phyloP scores from a whole-genome alignment of 2,113 vertebrate species.

The Calidris pugnax region DNA sequence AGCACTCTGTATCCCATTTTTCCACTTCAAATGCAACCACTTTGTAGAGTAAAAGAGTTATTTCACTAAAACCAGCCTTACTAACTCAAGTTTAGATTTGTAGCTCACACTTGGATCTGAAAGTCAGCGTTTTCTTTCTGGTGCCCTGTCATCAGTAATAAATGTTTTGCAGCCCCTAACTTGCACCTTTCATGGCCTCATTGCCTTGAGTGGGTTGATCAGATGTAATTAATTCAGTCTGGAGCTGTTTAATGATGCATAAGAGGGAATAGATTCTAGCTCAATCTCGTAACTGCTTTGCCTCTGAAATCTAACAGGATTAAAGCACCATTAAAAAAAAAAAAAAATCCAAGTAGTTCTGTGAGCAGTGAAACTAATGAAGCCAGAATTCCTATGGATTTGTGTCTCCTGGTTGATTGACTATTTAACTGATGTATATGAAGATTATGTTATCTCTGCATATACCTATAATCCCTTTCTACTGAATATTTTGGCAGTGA shows the following conservation, averaged over 20 bases:
- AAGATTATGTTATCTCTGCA: background rate
- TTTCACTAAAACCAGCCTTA: background rate
- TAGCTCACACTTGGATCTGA: background rate
- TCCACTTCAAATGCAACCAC: background rate
- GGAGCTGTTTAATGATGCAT: background rate
- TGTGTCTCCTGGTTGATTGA: conserved; percentile 14
- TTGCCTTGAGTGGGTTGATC: background rate
- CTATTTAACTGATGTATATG: conserved; percentile 21
- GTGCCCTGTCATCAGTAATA: background rate
- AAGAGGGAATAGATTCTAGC: background rate
- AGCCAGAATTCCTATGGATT: conserved; percentile 26
- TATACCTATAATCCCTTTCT: background rate
- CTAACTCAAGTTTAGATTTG: background rate
- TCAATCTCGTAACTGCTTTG: background rate
- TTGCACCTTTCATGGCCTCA: background rate
- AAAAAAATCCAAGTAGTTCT: background rate
- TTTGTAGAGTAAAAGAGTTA: background rate
- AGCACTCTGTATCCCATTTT: background rate
- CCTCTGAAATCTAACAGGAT: conserved; percentile 21
- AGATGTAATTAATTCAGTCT: conserved; percentile 38
- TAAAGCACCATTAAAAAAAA: background rate
- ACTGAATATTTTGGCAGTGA: conserved; percentile 7
- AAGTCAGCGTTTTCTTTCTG: background rate
- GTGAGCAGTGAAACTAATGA: background rate
- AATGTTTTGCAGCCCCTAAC: background rate